Base-by-base conservation (phyloP, 2,888 invertebrate species). In the Leucozona laternaria region DNA sequence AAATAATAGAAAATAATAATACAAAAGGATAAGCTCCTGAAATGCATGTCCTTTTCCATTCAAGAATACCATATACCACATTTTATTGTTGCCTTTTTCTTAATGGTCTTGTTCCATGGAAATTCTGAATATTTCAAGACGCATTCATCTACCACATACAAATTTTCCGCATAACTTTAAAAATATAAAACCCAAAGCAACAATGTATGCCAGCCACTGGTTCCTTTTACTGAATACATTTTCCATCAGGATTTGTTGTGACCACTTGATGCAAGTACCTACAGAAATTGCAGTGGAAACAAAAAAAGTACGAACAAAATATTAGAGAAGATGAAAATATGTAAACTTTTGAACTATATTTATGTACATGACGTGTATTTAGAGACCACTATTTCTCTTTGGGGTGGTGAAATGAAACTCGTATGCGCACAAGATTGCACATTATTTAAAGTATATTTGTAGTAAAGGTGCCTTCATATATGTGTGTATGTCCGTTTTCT, bases 201-300 rank as follows among this genome's bases (percentile, higher is more conserved):
- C 60, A 64, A 70, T 53, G 53, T 64, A 40, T 40, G 22, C n/a
- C 53, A 20, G 4, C 20, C 13, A 10, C 10, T 2, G 3, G 20
- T 20, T 2, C 4, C 11, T 48, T 20, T 48, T 20, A 11, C 4
- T 7, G 11, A 40, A 48, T 55, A 5, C 40, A 58, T 45, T 40
- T 17, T 53, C 13, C 62, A 58, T 48, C 48, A 57, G 40, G 48
- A 31, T 58, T 71, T 43, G 13, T 72, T 77, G 58, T 77, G 77
- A 72, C 58, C 82, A 82, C 72, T 78, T 78, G 82, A 66, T 72
- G 81, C 64, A 76, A 71, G 37, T 66, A 80, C n/a, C n/a, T n/a
- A n/a, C n/a, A 17, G 6, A 34, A 57, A 71, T 58, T 57, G 55
- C 57, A 57, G 10, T 28, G 11, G 43, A 20, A 17, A 22, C 60